phyloP scores from a whole-genome alignment of 2,888 invertebrate species.

The Amblyteles armatorius region DNA sequence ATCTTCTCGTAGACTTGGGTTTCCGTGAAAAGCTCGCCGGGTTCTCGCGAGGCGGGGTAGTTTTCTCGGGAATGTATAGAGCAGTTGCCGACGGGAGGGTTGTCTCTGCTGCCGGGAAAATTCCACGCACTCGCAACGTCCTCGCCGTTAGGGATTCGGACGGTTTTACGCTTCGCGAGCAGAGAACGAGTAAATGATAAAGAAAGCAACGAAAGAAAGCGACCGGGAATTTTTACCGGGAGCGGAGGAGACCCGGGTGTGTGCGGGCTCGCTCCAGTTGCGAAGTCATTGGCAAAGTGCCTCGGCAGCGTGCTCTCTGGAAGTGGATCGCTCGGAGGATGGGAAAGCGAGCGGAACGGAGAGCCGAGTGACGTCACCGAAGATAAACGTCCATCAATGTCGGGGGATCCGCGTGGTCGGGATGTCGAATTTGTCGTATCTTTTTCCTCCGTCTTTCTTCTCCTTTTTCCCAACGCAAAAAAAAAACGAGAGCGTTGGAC shows the following conservation, averaged over 20 bases:
- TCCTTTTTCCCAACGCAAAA: too few species aligned
- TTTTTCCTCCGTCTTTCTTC: constrained; percentile 5
- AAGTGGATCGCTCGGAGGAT: constrained; percentile 19
- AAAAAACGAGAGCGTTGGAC: too few species aligned
- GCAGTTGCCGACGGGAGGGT: neutral
- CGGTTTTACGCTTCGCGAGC: too few species aligned
- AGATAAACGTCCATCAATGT: constrained; percentile 74
- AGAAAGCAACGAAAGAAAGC: neutral
- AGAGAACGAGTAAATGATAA: neutral
- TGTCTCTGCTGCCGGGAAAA: neutral
- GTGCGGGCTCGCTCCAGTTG: constrained; percentile 40
- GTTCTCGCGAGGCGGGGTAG: neutral
- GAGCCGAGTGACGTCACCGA: constrained; percentile 67
- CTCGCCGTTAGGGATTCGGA: neutral
- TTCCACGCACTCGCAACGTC: constrained; percentile 25
- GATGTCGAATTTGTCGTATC: constrained; percentile 5
- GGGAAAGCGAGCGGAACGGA: constrained; percentile 2
- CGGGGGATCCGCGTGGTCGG: constrained; percentile 47
- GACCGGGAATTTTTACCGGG: neutral
- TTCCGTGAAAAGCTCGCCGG: constrained; percentile 22
- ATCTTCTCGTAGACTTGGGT: neutral
- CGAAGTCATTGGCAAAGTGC: constrained; percentile 50
- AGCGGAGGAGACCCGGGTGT: neutral
- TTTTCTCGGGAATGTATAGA: constrained; percentile 2
- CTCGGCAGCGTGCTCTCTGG: constrained; percentile 23